phyloP scores from a whole-genome alignment of 2,888 invertebrate species.

The Ariolimax columbianus region DNA sequence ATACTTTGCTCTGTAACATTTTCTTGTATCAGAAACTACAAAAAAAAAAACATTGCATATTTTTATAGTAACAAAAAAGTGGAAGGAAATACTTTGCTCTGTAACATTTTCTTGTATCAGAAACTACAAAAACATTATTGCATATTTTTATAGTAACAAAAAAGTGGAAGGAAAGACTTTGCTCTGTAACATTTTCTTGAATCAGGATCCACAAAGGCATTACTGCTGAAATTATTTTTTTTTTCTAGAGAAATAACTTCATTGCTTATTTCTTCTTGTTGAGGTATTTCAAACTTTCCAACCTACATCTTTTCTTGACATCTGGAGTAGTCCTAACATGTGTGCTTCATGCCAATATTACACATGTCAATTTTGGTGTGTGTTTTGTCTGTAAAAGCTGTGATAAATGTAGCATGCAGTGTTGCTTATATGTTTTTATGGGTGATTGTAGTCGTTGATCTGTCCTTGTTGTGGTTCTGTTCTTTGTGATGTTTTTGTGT shows the following conservation, averaged over 20 bases:
- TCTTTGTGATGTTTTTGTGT: not conserved
- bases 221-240: not conserved
- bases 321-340: not conserved
- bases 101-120: too few relatives aligned
- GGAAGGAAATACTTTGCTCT: too few relatives aligned
- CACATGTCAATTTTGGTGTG: not conserved
- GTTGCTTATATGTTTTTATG: not conserved
- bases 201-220: not conserved
- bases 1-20: too few relatives aligned
- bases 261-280: not conserved
- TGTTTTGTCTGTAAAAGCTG: not conserved
- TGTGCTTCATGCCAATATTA: constrained; percentile 1
- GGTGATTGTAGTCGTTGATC: not conserved
- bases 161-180: too few relatives aligned
- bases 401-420: constrained; percentile 13
- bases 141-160: too few relatives aligned
- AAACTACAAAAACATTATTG: too few relatives aligned
- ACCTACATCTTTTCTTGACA: not conserved
- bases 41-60: too few relatives aligned
- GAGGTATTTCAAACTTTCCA: too few relatives aligned
- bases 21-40: too few relatives aligned
- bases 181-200: too few relatives aligned
- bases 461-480: not conserved
- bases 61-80: too few relatives aligned
- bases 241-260: not conserved